Evolutionary conservation across 53 echinoderm and acorn worm genomes (phyloP).

Genomic region (Arbacia lixula): DNA sequence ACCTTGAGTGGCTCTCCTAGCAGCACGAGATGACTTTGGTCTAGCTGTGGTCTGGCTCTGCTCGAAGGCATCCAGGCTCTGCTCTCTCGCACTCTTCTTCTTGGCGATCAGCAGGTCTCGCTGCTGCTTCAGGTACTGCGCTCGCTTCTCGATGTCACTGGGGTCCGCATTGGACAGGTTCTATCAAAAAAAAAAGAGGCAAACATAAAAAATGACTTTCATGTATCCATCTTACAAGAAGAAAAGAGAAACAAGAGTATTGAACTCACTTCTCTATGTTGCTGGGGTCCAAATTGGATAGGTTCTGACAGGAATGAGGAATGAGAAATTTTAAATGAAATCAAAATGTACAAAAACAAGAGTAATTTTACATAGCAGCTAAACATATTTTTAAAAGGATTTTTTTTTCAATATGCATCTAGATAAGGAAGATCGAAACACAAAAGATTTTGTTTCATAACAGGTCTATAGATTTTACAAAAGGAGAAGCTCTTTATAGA

Average conservation of each 20-base stretch:
- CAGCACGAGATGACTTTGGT: constrained; percentile 92
- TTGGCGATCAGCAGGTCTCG: constrained; percentile 78
- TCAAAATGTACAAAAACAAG: no score
- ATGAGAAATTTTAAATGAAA: no score
- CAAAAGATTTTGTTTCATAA: no score
- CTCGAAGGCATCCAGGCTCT: constrained; percentile 69
- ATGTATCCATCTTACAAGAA: constrained; percentile 59
- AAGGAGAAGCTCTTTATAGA: no score
- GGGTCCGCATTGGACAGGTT: constrained; percentile 70
- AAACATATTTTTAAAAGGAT: no score
- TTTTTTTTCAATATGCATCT: no score
- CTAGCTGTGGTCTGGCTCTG: constrained; percentile 68
- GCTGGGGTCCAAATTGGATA: constrained; percentile 39
- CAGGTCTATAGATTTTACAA: no score
- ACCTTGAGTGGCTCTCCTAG: constrained; percentile 86
- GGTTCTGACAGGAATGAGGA: no score
- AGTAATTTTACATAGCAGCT: no score
- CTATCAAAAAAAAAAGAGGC: no score
- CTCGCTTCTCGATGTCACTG: constrained; percentile 78
- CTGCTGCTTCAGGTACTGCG: constrained; percentile 92
- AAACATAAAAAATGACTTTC: constrained; percentile 18
- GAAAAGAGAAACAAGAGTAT: constrained; percentile 61
- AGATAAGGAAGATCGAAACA: no score
- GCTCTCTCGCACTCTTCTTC: constrained; percentile 90
- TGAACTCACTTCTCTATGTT: constrained; percentile 68